A percentile compares a stretch with the other conserved stretches of the same genome.
Evolutionary conservation across 2,797 vertebrate genomes (phyloP).

Genomic region (Salarias fasciatus): DNA sequence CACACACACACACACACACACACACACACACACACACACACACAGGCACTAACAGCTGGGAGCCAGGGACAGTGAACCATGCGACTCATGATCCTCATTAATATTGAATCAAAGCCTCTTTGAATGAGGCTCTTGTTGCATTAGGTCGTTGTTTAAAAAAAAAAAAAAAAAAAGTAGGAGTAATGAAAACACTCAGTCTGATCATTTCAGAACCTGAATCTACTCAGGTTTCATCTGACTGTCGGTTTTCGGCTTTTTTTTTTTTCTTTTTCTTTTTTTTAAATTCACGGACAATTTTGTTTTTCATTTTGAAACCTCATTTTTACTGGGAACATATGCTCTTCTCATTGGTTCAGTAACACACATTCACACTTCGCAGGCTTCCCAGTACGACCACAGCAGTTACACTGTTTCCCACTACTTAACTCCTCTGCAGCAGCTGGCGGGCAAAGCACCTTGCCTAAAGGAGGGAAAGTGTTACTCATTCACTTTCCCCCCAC

Average conservation of each 20-base stretch:
- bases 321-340: slow-evolving; percentile 54
- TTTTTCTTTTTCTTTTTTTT: not conserved
- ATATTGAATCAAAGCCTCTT: slow-evolving; percentile 69
- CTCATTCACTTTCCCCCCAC: slow-evolving; percentile 40
- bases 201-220: slow-evolving; percentile 12
- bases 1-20: slow-evolving; percentile 15
- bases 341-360: slow-evolving; percentile 51
- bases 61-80: slow-evolving; percentile 62
- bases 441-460: slow-evolving; percentile 61
- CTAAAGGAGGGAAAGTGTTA: slow-evolving; percentile 64
- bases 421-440: slow-evolving; percentile 46
- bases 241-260: slow-evolving; percentile 6
- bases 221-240: slow-evolving; percentile 21
- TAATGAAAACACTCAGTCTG: slow-evolving; percentile 3
- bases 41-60: slow-evolving; percentile 54
- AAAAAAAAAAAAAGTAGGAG: not conserved
- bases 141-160: slow-evolving; percentile 18
- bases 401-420: slow-evolving; percentile 38
- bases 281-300: slow-evolving; percentile 36
- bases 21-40: slow-evolving; percentile 18
- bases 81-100: slow-evolving; percentile 73
- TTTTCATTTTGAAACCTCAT: slow-evolving; percentile 35
- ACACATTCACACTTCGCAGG: slow-evolving; percentile 56
- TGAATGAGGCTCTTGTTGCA: slow-evolving; percentile 38
- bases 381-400: slow-evolving; percentile 56